Percentiles rank a stretch among this genome's conserved stretches.
phyloP scores from a whole-genome alignment of 2,113 vertebrate species.

The Mixornis gularis region DNA sequence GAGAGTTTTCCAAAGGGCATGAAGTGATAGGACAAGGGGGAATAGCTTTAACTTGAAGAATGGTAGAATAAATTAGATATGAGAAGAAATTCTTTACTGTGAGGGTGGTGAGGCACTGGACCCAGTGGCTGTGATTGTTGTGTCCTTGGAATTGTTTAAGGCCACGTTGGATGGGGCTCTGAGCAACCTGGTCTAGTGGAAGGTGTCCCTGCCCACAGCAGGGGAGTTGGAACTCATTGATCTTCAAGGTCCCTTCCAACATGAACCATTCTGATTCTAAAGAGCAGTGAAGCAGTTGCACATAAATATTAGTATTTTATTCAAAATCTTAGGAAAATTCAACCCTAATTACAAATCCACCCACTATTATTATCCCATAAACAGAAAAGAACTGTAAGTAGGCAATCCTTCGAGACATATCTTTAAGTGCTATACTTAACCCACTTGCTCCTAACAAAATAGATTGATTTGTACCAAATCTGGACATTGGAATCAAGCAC shows the following conservation, averaged over 20 bases:
- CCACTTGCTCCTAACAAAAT: background rate
- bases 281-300: background rate
- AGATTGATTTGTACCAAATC: conserved; percentile 9
- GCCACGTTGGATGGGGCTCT: background rate
- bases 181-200: background rate
- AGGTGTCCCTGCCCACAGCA: background rate
- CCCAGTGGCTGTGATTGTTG: background rate
- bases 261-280: background rate
- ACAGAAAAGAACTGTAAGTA: background rate
- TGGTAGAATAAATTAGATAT: background rate
- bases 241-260: background rate
- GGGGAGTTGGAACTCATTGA: background rate
- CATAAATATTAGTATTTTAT: conserved; percentile 25
- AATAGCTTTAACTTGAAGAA: background rate
- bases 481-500: background rate
- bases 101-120: background rate
- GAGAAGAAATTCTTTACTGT: background rate
- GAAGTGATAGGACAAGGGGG: background rate
- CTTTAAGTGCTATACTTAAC: conserved; percentile 8
- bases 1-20: background rate
- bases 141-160: background rate
- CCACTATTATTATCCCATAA: conserved; percentile 1
- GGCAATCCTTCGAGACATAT: background rate
- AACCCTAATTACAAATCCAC: conserved; percentile 37
- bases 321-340: conserved; percentile 37